These are phyloP conservation scores for Plodia interpunctella DNA, from an alignment of 1,140 invertebrate species.

Conservation along the genomic window DNA sequence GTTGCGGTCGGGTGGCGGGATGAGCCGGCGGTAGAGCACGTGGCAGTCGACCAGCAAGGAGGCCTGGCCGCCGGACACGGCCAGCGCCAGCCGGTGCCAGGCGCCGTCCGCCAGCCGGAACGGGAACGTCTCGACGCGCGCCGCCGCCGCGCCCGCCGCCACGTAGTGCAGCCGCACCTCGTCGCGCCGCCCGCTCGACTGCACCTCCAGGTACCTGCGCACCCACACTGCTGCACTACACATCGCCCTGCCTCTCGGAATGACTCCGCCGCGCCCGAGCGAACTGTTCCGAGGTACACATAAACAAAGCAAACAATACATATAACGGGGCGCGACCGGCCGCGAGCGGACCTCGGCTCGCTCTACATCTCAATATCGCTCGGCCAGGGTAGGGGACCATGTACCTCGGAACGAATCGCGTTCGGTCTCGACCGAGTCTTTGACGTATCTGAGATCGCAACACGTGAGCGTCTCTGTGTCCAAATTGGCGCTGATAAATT, in stretches of 20 bases:
- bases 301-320: conserved; percentile 69
- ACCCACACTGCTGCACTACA: conserved; percentile 36
- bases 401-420: conserved; percentile 77
- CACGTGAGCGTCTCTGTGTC: conserved; percentile 42
- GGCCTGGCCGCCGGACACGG: conserved; percentile 88
- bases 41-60: conserved; percentile 92
- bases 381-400: conserved; percentile 75
- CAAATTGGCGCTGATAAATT: conserved; percentile 27
- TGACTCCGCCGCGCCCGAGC: conserved; percentile 45
- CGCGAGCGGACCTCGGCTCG: conserved; percentile 61
- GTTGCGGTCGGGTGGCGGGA: conserved; percentile 83
- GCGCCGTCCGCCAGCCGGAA: conserved; percentile 89
- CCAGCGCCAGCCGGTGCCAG: conserved; percentile 91
- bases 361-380: conserved; percentile 78
- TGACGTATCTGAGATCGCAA: conserved; percentile 52
- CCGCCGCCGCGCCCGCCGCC: conserved; percentile 78
- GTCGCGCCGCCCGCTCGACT: conserved; percentile 91
- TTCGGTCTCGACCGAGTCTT: conserved; percentile 52
- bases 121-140: conserved; percentile 90
- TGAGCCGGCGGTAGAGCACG: conserved; percentile 85
- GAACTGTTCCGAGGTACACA: conserved; percentile 74
- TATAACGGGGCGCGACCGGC: conserved; percentile 53
- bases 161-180: conserved; percentile 89
- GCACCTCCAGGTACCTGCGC: conserved; percentile 90
- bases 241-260: conserved; percentile 29